Conservation (phyloP, 2,113 vertebrate genomes). For the Micronycteris hirsuta region DNA sequence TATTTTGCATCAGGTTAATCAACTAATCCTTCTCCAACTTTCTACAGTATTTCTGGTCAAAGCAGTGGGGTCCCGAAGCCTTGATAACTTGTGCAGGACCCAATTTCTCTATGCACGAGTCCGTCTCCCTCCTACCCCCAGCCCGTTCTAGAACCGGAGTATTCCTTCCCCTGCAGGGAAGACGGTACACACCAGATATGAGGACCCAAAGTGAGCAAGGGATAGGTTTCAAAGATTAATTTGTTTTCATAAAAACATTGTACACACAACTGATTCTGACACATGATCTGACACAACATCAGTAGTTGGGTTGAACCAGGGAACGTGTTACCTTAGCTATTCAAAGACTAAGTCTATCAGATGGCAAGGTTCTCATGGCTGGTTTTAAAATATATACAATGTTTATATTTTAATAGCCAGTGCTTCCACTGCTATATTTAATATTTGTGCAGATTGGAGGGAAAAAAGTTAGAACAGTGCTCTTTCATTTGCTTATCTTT, state of each 20-base stretch:
- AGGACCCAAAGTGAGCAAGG: not conserved
- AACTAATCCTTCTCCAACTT: not conserved
- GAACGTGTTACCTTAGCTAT: not conserved
- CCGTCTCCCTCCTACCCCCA: not conserved
- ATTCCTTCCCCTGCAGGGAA: not conserved
- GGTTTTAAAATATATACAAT: not conserved
- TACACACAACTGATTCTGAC: not conserved
- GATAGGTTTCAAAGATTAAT: not conserved
- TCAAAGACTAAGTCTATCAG: constrained; percentile 1
- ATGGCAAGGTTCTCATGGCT: not conserved
- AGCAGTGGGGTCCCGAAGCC: not conserved
- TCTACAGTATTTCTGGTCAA: not conserved
- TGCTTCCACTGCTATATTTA: not conserved
- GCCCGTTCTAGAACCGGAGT: not conserved
- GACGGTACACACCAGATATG: not conserved
- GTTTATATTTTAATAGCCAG: not conserved
- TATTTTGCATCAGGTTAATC: not conserved
- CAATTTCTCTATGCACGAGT: not conserved
- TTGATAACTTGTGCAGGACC: not conserved
- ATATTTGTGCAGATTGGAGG: not conserved
- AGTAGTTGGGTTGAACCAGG: not conserved
- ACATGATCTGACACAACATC: not conserved
- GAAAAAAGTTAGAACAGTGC: not conserved
- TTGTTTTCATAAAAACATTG: not conserved
- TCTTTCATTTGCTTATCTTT: constrained; percentile 2